These are phyloP conservation scores for Pinna nobilis DNA, from an alignment of 1,140 invertebrate genomes.

Conservation along the genomic window DNA sequence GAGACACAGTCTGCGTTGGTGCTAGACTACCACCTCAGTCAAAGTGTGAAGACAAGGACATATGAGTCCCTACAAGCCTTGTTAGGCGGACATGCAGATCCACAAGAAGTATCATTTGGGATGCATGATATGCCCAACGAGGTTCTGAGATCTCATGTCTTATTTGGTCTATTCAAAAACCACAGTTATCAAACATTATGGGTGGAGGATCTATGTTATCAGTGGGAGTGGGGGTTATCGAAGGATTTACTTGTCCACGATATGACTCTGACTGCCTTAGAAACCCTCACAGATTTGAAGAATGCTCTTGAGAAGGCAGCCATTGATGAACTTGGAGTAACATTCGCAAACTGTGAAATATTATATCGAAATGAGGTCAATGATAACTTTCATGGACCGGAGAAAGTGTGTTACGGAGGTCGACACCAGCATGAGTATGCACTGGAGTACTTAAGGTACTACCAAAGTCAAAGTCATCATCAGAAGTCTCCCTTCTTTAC, in stretches of 20 bases:
- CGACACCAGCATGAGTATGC: conserved; percentile 68
- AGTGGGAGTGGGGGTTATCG: conserved; percentile 71
- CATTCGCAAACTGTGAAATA: conserved; percentile 67
- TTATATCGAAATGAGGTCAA: conserved; percentile 56
- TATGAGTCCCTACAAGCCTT: conserved; percentile 65
- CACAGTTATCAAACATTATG: conserved; percentile 66
- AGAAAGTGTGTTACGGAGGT: conserved; percentile 68
- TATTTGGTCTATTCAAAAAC: conserved; percentile 57
- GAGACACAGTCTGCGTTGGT: conserved; percentile 34
- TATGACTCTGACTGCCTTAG: conserved; percentile 39
- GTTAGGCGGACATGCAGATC: conserved; percentile 58
- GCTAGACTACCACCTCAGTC: conserved; percentile 68
- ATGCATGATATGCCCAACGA: conserved; percentile 55
- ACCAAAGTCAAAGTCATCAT: conserved; percentile 46
- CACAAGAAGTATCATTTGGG: conserved; percentile 62
- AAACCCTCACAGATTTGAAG: conserved; percentile 50
- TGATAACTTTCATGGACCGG: conserved; percentile 69
- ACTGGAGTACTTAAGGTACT: conserved; percentile 64
- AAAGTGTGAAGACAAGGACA: conserved; percentile 67
- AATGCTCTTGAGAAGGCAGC: conserved; percentile 37
- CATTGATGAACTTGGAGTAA: conserved; percentile 58
- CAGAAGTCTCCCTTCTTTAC: conserved; percentile 54
- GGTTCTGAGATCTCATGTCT: conserved; percentile 53
- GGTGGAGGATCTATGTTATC: conserved; percentile 71
- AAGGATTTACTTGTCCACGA: conserved; percentile 68